Evolutionary conservation across 2,888 invertebrate genomes (phyloP).

Genomic region (Rhogogaster chlorosoma): DNA sequence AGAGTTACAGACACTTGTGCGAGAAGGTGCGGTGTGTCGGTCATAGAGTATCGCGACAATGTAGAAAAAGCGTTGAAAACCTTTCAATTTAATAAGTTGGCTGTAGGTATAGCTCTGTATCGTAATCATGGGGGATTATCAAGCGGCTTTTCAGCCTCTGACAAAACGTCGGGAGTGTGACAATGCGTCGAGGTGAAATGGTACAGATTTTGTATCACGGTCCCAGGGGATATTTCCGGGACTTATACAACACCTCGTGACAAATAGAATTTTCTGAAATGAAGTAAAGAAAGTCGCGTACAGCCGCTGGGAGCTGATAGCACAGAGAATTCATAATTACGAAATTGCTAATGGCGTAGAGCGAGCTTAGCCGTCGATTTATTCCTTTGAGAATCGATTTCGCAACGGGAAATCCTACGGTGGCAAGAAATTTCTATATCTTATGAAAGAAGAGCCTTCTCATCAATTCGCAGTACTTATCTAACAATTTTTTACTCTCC

Average conservation of each 20-base stretch:
- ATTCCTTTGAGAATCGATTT: conserved; percentile 21
- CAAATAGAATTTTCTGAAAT: not conserved
- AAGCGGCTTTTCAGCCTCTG: not conserved
- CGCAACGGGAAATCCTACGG: not conserved
- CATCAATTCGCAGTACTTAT: not conserved
- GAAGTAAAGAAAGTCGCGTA: not conserved
- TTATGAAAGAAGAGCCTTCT: not conserved
- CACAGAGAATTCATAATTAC: conserved; percentile 66
- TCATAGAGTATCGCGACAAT: not conserved
- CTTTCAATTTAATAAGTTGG: conserved; percentile 32
- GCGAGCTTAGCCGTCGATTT: not conserved
- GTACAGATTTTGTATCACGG: not conserved
- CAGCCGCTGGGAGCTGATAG: not conserved
- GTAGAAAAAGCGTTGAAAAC: not conserved
- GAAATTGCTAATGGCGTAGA: conserved; percentile 72
- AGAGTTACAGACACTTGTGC: not conserved
- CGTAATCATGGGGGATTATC: not conserved
- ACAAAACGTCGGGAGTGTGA: not conserved
- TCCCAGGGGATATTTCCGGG: not conserved
- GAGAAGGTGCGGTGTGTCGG: not conserved
- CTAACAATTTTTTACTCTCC: not conserved
- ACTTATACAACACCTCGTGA: not conserved
- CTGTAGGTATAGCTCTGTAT: not conserved
- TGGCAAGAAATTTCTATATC: not conserved
- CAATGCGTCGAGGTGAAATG: not conserved